Base-by-base conservation (phyloP, 2,797 vertebrate genomes). In the Chaenodraco wilsoni region DNA sequence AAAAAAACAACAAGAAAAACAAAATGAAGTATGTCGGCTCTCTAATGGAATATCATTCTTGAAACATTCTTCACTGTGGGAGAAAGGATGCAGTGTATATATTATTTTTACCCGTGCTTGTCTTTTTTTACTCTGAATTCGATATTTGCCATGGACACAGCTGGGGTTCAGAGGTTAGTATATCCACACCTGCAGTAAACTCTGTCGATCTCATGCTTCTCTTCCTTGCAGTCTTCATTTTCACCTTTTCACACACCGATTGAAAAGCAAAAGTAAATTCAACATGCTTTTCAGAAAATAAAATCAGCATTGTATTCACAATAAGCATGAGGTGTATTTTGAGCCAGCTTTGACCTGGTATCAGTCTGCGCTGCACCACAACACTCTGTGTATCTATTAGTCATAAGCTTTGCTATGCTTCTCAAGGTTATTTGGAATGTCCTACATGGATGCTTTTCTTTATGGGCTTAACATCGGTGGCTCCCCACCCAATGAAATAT, bases 341-440 rank as follows among this genome's bases (percentile, higher is more conserved):
- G n/a, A 48, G 40, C 7, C 10, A 6, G 45, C 50, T 54, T 19
- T 68, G 52, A 56, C 15, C 49, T 61, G 64, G 63, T 66, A 66
- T 66, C 43, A 21, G 8, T 33, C 61, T 59, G 50, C 50, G 43
- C 23, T 19, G 37, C 51, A 16, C 21, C 1, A 40, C 19, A 67
- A 78, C 65, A 15, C 65, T 56, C 60, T 46, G 23, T 46, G 23
- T 70, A 65, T 78, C 77, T 74, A 45, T 72, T 80, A 72, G 69
- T 72, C 69, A 56, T 61, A 52, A 76, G 46, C 67, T 62, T 65
- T 55, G 3, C 64, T 72, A 43, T 80, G 65, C 77, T 56, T 70
- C 61, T 82, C 41, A 69, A 73, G 70, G 79, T 83, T 60, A 65
- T 74, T n/a, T 65, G 61, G 68, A 65, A 79, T 83, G 65, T 77